A percentile compares a stretch with the other conserved stretches of the same genome.
These are phyloP conservation scores for Charina bottae DNA, from an alignment of 2,113 vertebrate species.

Conservation along the genomic window DNA sequence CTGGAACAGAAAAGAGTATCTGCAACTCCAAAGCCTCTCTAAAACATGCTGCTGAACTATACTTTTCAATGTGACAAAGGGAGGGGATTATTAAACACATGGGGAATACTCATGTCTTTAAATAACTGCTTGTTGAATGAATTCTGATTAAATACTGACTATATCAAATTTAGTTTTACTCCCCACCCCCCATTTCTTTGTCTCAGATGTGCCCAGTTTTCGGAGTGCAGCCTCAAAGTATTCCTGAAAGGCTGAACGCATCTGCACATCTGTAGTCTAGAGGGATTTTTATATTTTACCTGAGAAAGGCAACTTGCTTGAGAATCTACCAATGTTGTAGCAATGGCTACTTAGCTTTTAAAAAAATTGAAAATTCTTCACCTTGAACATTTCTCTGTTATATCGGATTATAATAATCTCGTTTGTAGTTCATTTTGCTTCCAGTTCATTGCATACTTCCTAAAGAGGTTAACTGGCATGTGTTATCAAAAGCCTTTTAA, in stretches of 20 bases:
- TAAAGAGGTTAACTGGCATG: slow-evolving; percentile 35
- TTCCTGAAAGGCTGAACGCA: neutral
- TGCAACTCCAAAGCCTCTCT: neutral
- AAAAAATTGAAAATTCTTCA: neutral
- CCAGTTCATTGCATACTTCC: slow-evolving; percentile 3
- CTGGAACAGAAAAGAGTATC: neutral
- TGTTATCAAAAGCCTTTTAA: slow-evolving; percentile 9
- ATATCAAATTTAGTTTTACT: neutral
- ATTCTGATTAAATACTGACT: neutral
- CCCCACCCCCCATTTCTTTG: neutral
- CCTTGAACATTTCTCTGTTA: neutral
- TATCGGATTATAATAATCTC: slow-evolving; percentile 32
- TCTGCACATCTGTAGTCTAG: neutral
- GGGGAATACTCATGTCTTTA: neutral
- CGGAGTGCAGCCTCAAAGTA: neutral
- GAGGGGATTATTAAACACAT: neutral
- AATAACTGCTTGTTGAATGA: neutral
- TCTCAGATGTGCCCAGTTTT: neutral
- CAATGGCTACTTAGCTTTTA: neutral
- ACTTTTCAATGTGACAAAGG: neutral
- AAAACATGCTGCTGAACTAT: neutral
- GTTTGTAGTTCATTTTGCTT: slow-evolving; percentile 30
- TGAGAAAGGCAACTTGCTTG: slow-evolving; percentile 41
- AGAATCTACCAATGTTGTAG: neutral
- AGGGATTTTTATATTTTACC: neutral